Conservation (phyloP, 2,113 vertebrate genomes). For the Colius striatus region DNA sequence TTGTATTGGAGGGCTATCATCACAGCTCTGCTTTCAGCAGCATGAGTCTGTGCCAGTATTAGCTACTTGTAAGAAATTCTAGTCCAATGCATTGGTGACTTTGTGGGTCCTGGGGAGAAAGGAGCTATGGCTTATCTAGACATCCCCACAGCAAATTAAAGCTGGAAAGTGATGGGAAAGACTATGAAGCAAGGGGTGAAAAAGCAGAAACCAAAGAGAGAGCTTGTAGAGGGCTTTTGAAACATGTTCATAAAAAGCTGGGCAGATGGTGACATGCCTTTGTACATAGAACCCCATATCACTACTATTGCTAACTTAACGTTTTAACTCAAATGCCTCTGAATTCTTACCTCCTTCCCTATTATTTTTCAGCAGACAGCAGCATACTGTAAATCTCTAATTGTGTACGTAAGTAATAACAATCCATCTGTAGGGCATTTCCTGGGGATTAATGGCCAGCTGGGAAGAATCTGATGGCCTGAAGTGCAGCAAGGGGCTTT, state of each 20-base stretch:
- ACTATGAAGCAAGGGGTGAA: not conserved
- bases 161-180: not conserved
- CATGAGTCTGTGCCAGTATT: not conserved
- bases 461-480: not conserved
- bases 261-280: not conserved
- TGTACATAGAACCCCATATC: not conserved
- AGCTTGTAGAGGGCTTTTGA: not conserved
- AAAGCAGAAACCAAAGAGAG: not conserved
- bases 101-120: not conserved
- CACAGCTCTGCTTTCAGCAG: not conserved
- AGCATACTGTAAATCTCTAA: not conserved
- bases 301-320: not conserved
- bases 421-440: not conserved
- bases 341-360: not conserved
- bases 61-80: not conserved
- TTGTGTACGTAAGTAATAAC: not conserved
- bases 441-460: not conserved
- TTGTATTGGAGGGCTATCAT: not conserved
- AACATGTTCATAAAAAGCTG: not conserved
- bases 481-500: not conserved
- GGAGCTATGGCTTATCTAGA: not conserved
- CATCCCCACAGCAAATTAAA: not conserved
- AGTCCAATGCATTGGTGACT: accelerated
- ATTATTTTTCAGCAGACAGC: not conserved
- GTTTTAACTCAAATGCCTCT: not conserved